Evolutionary conservation across 2,113 vertebrate genomes (phyloP).

Genomic region (Ursus arctos): DNA sequence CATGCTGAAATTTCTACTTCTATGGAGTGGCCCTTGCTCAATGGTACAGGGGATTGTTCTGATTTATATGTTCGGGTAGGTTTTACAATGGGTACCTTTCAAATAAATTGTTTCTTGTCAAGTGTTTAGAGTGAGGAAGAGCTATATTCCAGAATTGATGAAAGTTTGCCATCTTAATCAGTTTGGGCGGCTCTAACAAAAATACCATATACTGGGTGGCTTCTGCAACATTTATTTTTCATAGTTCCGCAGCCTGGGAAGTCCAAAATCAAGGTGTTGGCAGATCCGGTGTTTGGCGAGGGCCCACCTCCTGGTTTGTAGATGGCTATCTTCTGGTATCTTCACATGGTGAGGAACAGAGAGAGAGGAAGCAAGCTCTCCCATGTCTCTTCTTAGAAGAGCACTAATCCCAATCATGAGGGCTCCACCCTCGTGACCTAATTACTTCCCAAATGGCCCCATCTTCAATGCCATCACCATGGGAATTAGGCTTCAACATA

Average conservation of each 20-base stretch:
- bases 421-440: not conserved
- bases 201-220: not conserved
- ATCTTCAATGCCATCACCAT: not conserved
- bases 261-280: not conserved
- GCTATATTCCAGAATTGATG: not conserved
- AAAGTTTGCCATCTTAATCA: not conserved
- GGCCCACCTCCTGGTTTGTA: not conserved
- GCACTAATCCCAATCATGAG: not conserved
- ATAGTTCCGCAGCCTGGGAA: not conserved
- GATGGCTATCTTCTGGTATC: not conserved
- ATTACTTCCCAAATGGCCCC: not conserved
- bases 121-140: not conserved
- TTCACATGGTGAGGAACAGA: not conserved
- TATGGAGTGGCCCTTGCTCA: not conserved
- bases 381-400: not conserved
- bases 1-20: not conserved
- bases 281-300: not conserved
- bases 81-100: not conserved
- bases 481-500: not conserved
- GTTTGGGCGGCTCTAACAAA: not conserved
- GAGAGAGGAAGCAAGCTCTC: not conserved
- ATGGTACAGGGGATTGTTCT: not conserved
- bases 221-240: not conserved
- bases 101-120: not conserved
- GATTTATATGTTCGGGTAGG: not conserved